phyloP scores from a whole-genome alignment of 2,888 invertebrate genomes.

The Pseudococcus viburni region DNA sequence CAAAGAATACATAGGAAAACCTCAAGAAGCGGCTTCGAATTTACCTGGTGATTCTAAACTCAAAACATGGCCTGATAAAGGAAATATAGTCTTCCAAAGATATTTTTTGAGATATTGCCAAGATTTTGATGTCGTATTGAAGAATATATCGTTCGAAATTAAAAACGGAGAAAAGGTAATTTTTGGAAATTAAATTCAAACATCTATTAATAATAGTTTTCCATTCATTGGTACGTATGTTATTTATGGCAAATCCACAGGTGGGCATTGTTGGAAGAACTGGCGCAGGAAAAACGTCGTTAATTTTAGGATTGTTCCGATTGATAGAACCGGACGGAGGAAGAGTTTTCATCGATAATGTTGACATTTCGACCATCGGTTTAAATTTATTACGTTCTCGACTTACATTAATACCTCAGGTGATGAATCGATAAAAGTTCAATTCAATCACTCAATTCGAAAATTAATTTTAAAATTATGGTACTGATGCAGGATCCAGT shows the following conservation, averaged over 20 bases:
- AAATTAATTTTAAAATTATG: background rate
- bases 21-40: conserved; percentile 76
- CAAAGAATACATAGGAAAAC: conserved; percentile 74
- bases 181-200: conserved; percentile 77
- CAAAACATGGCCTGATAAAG: conserved; percentile 87
- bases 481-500: conserved; percentile 84
- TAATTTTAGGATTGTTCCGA: conserved; percentile 89
- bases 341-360: conserved; percentile 85
- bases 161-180: conserved; percentile 66
- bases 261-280: conserved; percentile 92
- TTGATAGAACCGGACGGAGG: conserved; percentile 89
- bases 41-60: conserved; percentile 73
- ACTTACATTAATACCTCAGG: conserved; percentile 73
- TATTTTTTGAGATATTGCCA: conserved; percentile 67
- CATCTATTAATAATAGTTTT: background rate
- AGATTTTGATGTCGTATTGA: conserved; percentile 67
- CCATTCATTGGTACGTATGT: too few species aligned
- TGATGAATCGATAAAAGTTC: conserved; percentile 61
- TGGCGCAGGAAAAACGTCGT: conserved; percentile 92
- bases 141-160: conserved; percentile 65
- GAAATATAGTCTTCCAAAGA: conserved; percentile 82
- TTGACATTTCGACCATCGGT: conserved; percentile 86
- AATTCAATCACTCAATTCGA: background rate
- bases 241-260: conserved; percentile 68
- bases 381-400: conserved; percentile 85